Conservation (phyloP, 2,113 vertebrate genomes). For the Rhinolophus sinicus region DNA sequence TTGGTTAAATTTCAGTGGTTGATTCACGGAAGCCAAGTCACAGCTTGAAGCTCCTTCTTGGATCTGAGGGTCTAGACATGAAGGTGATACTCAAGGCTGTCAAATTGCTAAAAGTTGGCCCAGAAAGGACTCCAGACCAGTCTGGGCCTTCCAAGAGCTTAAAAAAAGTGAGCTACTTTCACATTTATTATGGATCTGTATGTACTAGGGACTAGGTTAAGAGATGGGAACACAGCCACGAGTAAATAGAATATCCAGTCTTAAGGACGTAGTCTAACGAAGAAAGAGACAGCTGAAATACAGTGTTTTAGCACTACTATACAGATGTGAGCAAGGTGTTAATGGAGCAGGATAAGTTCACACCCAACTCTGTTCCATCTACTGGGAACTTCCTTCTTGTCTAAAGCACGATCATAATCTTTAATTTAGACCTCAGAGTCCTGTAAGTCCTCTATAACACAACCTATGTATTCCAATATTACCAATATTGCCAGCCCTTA, state of each 20-base stretch:
- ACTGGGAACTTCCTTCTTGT: background rate
- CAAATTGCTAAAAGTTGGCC: background rate
- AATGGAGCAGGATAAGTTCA: background rate
- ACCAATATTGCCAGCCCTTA: background rate
- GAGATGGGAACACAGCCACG: background rate
- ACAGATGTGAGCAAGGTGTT: background rate
- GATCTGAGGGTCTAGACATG: background rate
- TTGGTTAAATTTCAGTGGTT: background rate
- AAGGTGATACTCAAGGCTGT: background rate
- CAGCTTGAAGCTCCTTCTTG: background rate
- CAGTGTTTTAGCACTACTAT: background rate
- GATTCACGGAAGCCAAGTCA: background rate
- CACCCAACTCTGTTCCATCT: background rate
- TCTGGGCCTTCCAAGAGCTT: constrained; percentile 16
- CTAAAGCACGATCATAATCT: background rate
- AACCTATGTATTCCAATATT: background rate
- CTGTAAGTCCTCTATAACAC: background rate
- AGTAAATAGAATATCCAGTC: background rate
- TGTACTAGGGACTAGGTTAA: background rate
- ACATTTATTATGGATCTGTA: constrained; percentile 7
- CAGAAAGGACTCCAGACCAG: background rate
- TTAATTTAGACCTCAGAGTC: constrained; percentile 14
- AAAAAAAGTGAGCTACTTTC: background rate
- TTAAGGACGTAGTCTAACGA: background rate
- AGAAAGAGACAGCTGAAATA: background rate